Evolutionary conservation across 2,888 invertebrate species (phyloP).

Genomic region (Philereme vetulata): DNA sequence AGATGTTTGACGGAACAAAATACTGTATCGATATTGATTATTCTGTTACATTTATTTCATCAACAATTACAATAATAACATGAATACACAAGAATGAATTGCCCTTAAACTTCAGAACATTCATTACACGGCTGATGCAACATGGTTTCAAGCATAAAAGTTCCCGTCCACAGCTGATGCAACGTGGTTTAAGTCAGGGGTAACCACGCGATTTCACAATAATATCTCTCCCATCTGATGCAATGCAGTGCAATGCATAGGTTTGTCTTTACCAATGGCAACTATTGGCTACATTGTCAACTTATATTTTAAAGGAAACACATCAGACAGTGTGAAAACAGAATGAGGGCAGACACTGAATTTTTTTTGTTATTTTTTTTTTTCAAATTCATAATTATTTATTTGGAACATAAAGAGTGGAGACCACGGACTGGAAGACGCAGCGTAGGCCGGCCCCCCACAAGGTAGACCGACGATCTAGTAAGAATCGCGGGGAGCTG

Average conservation of each 20-base stretch:
- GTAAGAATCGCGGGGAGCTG: no score
- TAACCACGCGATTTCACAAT: neutral
- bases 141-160: neutral
- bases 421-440: no score
- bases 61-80: constrained; percentile 1
- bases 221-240: constrained; percentile 6
- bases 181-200: constrained; percentile 2
- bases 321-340: no score
- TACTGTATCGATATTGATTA: neutral
- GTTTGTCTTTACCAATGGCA: no score
- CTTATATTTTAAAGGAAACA: no score
- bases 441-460: no score
- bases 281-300: no score
- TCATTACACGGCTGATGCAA: neutral
- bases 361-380: no score
- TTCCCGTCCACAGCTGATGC: constrained; percentile 1
- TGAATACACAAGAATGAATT: neutral
- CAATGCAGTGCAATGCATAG: constrained; percentile 1
- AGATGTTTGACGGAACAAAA: constrained; percentile 22
- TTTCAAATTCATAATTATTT: no score
- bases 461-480: no score
- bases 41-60: constrained; percentile 14
- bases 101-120: neutral
- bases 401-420: no score
- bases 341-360: no score